These are phyloP conservation scores for Pseudolaguvia tuberculata DNA, from an alignment of 2,113 vertebrate genomes.

Conservation along the genomic window DNA sequence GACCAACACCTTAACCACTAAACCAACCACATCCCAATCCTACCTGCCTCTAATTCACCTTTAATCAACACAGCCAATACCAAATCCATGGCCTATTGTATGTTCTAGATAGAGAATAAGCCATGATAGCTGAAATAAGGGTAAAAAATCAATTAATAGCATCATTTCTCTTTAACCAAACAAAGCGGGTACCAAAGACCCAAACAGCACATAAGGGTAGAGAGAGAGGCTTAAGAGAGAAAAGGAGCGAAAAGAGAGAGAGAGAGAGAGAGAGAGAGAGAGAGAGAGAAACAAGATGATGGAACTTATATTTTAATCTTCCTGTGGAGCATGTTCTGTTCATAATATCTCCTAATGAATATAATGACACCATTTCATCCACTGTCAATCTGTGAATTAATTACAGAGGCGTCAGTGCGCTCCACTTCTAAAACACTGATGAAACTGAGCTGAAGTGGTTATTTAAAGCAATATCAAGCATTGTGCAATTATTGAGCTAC, in stretches of 20 bases:
- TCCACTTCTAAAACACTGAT: conserved; percentile 21
- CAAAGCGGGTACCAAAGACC: no score
- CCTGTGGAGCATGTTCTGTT: background rate
- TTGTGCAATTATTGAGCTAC: conserved; percentile 7
- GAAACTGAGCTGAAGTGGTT: conserved; percentile 12
- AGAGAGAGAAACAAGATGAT: background rate
- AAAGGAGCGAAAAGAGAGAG: no score
- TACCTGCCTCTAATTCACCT: no score
- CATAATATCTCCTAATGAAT: conserved; percentile 35
- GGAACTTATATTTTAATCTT: background rate
- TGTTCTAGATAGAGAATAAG: no score
- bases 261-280: background rate
- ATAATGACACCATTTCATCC: conserved; percentile 23
- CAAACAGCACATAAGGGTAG: background rate
- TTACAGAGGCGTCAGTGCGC: conserved; percentile 11
- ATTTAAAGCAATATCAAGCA: conserved; percentile 21
- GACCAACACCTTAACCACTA: no score
- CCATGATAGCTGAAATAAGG: no score
- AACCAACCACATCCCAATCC: no score
- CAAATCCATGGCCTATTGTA: no score
- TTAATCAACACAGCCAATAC: no score
- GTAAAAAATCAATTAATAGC: no score
- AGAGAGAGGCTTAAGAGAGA: no score
- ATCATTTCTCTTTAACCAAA: no score
- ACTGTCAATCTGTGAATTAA: conserved; percentile 22